These are phyloP conservation scores for Plecotus auritus DNA, from an alignment of 2,113 vertebrate genomes.

Conservation along the genomic window DNA sequence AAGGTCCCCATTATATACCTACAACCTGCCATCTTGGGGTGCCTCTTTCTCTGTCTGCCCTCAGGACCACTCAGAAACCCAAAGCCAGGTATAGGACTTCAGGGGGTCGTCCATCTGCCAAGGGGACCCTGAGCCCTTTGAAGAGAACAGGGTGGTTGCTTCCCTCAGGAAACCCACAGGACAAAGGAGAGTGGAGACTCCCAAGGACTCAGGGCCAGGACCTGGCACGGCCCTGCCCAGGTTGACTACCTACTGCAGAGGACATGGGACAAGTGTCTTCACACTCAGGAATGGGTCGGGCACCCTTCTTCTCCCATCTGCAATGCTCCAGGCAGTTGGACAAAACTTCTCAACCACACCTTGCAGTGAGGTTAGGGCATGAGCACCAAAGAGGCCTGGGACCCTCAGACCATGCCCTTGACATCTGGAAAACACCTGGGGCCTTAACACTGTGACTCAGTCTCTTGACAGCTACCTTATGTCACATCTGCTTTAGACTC, in stretches of 20 bases:
- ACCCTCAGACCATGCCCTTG: background rate
- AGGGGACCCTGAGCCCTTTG: background rate
- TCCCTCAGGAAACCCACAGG: background rate
- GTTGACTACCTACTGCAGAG: background rate
- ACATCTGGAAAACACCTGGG: background rate
- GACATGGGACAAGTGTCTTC: background rate
- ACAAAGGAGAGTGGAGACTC: background rate
- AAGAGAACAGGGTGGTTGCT: background rate
- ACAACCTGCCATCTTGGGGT: too few species aligned
- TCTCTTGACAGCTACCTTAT: background rate
- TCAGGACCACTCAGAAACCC: background rate
- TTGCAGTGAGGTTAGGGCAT: background rate
- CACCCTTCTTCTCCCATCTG: background rate
- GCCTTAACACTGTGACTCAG: background rate
- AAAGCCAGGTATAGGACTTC: background rate
- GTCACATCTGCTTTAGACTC: background rate
- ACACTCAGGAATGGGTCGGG: background rate
- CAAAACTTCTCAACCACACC: background rate
- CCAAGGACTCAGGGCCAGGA: background rate
- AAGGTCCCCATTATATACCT: background rate
- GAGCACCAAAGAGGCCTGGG: too few species aligned
- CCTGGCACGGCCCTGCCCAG: background rate
- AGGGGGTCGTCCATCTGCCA: background rate
- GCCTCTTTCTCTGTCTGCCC: background rate
- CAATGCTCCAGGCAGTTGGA: background rate